Conservation (phyloP, 2,888 invertebrate genomes). For the Scaptomyza reducta region DNA sequence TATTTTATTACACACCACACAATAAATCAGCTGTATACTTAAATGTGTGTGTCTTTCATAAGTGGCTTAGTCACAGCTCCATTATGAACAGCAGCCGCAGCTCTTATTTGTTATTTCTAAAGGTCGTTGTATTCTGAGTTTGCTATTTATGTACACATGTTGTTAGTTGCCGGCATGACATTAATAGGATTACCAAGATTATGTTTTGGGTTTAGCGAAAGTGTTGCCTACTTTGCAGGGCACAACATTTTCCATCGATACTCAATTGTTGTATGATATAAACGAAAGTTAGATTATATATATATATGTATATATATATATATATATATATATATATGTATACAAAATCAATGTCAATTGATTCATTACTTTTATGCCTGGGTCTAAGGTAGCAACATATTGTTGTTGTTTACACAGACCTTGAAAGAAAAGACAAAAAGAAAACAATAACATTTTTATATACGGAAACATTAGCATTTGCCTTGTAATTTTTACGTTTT, state of each 20-base stretch:
- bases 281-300: conserved; percentile 12
- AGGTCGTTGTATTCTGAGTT: conserved; percentile 5
- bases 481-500: conserved; percentile 28
- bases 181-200: not conserved
- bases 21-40: conserved; percentile 1
- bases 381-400: conserved; percentile 10
- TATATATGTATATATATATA: conserved; percentile 1
- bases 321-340: not conserved
- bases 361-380: conserved; percentile 13
- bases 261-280: not conserved
- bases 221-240: conserved; percentile 23
- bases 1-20: conserved; percentile 10
- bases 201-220: not conserved
- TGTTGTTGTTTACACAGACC: conserved; percentile 32
- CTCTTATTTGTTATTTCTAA: not conserved
- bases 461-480: conserved; percentile 19
- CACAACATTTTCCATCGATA: conserved; percentile 1
- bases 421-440: not conserved
- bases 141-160: not conserved
- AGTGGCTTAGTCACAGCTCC: conserved; percentile 33
- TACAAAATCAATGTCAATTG: conserved; percentile 40
- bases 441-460: conserved; percentile 6
- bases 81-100: conserved; percentile 18
- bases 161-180: not conserved
- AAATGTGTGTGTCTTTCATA: conserved; percentile 24